Evolutionary conservation across 2,113 vertebrate species (phyloP), one percentile per base, ranked within the genome.

Genomic region (Heloderma charlesbogerti): DNA sequence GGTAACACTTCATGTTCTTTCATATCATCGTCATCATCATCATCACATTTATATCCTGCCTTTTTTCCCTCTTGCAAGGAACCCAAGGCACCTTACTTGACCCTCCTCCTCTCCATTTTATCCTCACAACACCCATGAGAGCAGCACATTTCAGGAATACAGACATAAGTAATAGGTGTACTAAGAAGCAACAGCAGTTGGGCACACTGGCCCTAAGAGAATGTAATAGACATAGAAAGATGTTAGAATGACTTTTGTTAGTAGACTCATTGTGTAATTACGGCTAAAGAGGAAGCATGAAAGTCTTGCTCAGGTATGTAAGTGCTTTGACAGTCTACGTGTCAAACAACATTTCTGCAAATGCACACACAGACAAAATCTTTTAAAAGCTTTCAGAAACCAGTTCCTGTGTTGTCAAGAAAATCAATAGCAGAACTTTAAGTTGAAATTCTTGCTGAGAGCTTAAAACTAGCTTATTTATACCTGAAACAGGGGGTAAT

Each of bases 331-430:
- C 63, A 54, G 75, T 25, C 29, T 51, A 54, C 43, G 22, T 45
- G 63, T 81, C 43, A 79, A 78, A 78, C 22, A 43, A 63, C 75
- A 79, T 27, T 43, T 88, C 63, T 69, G 9, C 66, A 88, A 67
- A 37, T 88, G 43, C 34, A 37, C 27, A 63, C 8, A 63, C 20
- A 22, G 22, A 31, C 4, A 81, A 66, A 29, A 51, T 54, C 31
- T 43, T 88, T 88, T 88, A 88, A 88, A 88, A 81, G 87, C 77
- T 34, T 67, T 29, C 25, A 51, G 66, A 82, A 77, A 29, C 74
- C 15, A 84, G 72, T 78, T 60, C 18, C 87, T n/a, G 16, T 10
- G 29, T 31, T 79, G 72, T 66, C 22, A 15, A 66, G 75, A 79
- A 88, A 88, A 88, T 66, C 87, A 88, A 79, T 79, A 66, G 37